Evolutionary conservation across 2,888 invertebrate genomes (phyloP), one percentile per base, ranked within the genome.

Genomic region (Agrenia bidenticulata): DNA sequence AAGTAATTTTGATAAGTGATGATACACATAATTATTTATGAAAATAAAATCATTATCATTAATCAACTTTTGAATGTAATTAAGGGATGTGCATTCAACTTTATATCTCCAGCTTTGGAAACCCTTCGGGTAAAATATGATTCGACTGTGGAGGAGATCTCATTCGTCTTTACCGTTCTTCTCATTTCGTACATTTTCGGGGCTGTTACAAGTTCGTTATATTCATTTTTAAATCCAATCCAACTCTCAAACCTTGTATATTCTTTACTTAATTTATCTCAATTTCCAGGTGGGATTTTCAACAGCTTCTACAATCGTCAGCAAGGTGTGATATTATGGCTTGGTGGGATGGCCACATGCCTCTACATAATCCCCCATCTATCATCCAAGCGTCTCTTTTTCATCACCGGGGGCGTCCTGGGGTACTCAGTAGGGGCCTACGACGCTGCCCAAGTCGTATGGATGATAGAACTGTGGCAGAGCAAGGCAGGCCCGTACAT

Each of bases 391-490:
- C 24, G 32, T 1, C 24, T 58, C 7, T 69, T 72, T 42, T 74
- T 67, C 39, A 42, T 45, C 17, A 21, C 42, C 13, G 67, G 61
- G 2, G 70, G 55, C 4, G 1, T 65, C 17, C 42, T 67, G 2
- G 74, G 74, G 23, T 67, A 72, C 21, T 68, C 53, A 5, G 61
- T 49, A 1, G 72, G 70, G 1, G 69, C 70, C 7, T 65, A 61
- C n/a, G 72, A 70, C 45, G 62, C 64, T 2, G 63, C 64, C n/a
- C 66, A 68, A 50, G 42, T 68, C 2, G 67, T 68, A 1, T 70
- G 70, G 72, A 64, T 70, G 4, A 69, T 74, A 41, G 69, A 74
- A 65, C 66, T 73, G 41, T 70, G 70, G 69, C 56, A 66, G 42
- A 21, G 45, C 2, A 49, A 68, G 23, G 58, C 67, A 0, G 69